Base-by-base conservation (phyloP, 2,113 vertebrate genomes). In the Scophthalmus maximus region DNA sequence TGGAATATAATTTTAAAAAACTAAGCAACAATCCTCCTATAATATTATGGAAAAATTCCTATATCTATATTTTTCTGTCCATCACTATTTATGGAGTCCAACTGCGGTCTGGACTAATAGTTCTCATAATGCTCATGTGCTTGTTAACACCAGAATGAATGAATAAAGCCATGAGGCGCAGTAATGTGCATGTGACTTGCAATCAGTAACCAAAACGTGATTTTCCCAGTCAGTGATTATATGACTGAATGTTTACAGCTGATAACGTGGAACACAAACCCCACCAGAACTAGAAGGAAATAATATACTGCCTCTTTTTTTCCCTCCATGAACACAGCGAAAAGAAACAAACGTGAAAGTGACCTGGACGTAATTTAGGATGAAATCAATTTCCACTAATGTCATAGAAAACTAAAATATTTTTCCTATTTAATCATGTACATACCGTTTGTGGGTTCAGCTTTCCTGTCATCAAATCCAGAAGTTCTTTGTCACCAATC, bases 381-480 rank as follows among this genome's bases (percentile, higher is more conserved):
- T n/a, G n/a, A n/a, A n/a, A n/a, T n/a, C n/a, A n/a, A n/a, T n/a
- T n/a, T n/a, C n/a, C n/a, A 14, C 36, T 38, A 1, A 38, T 15
- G 36, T 5, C 11, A 38, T 15, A 0, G 3, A 38, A 38, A 38
- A n/a, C n/a, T 15, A 38, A 3, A 4, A 15, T 15, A 38, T 14
- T 14, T 40, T 40, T 40, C 1, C 8, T 2, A 15, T 22, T 11
- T n/a, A 38, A 58, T 8, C 42, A 8, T 20, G 18, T 49, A 5
- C 52, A 91, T 83, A 99, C 96, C 46, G 91, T 95, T 87, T 97
- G 96, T 74, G 97, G 93, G 74, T 98, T 97, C 91, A 98, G 88
- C 87, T 95, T 95, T 58, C 97, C 97, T 1, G 95, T 98, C 96
- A 98, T 97, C 85, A 99, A 38, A 29, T 94, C 91, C 58, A 95